These are phyloP conservation scores for Plodia interpunctella DNA, from an alignment of 1,140 invertebrate genomes.

Conservation along the genomic window DNA sequence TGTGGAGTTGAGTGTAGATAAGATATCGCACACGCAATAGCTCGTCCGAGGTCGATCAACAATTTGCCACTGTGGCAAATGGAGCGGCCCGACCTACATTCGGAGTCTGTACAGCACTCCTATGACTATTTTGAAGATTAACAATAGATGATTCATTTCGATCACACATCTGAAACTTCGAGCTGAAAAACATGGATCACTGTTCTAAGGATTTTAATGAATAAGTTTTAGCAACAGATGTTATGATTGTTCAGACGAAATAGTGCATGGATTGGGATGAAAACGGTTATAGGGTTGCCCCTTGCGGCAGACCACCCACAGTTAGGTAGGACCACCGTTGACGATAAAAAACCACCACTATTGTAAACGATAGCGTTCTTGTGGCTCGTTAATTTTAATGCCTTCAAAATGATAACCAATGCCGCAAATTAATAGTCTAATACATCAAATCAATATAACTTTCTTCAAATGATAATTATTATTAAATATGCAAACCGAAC, in stretches of 20 bases:
- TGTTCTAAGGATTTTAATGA: slow-evolving; percentile 5
- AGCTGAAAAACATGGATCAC: slow-evolving; percentile 16
- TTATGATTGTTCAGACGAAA: background rate
- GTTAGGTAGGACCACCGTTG: background rate
- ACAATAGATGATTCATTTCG: slow-evolving; percentile 56
- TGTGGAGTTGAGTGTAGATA: slow-evolving; percentile 40
- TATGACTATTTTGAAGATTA: slow-evolving; percentile 40
- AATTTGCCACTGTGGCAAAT: slow-evolving; percentile 69
- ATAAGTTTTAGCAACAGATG: slow-evolving; percentile 4
- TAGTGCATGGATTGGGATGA: background rate
- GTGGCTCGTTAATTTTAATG: background rate
- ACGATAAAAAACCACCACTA: slow-evolving; percentile 9
- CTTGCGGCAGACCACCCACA: slow-evolving; percentile 14
- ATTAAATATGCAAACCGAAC: too few relatives aligned
- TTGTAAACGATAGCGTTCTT: slow-evolving; percentile 10
- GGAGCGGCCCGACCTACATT: slow-evolving; percentile 70
- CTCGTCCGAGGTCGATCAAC: slow-evolving; percentile 63
- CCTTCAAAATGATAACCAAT: background rate
- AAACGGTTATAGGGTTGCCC: background rate
- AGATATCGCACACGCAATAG: slow-evolving; percentile 57
- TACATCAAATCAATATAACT: background rate
- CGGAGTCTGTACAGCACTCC: slow-evolving; percentile 58
- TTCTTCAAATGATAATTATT: too few relatives aligned
- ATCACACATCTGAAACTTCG: slow-evolving; percentile 36
- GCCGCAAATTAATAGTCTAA: too few relatives aligned